Evolutionary conservation across 2,797 vertebrate genomes (phyloP).

Genomic region (Enteromius mattozi): DNA sequence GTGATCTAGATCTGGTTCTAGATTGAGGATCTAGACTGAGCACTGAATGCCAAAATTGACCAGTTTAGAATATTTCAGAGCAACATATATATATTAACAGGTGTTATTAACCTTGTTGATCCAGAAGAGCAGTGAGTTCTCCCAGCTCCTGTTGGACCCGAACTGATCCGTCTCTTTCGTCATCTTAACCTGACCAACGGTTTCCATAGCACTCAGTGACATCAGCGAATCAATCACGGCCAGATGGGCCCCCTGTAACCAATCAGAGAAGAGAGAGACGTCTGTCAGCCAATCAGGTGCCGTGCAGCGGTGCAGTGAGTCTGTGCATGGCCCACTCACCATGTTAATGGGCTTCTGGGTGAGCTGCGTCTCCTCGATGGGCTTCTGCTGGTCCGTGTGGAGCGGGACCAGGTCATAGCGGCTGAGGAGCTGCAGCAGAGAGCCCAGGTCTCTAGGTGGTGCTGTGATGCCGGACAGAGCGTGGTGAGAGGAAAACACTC

Average conservation of each 20-base stretch:
- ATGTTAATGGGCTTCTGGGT: conserved; percentile 82
- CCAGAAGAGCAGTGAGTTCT: conserved; percentile 88
- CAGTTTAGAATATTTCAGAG: too few species aligned
- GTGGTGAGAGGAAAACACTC: conserved; percentile 72
- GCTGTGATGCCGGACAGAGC: conserved; percentile 55
- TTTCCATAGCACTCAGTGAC: conserved; percentile 81
- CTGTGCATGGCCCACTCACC: conserved; percentile 69
- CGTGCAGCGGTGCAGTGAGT: not conserved
- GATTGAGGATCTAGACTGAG: not conserved
- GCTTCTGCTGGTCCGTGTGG: conserved; percentile 77
- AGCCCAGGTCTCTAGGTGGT: conserved; percentile 71
- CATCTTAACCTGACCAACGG: conserved; percentile 77
- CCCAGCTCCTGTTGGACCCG: conserved; percentile 77
- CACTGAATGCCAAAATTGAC: too few species aligned
- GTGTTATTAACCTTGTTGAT: conserved; percentile 82
- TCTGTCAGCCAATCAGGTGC: not conserved
- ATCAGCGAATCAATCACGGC: conserved; percentile 89
- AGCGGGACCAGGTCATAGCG: conserved; percentile 78
- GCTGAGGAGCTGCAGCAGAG: conserved; percentile 82
- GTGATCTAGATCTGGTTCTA: not conserved
- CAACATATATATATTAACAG: too few species aligned
- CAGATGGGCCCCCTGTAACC: conserved; percentile 82
- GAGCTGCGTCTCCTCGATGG: conserved; percentile 82
- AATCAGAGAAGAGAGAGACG: conserved; percentile 29
- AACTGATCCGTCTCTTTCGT: conserved; percentile 77